Conservation (phyloP, 2,888 invertebrate species). For the Eledone cirrhosa region DNA sequence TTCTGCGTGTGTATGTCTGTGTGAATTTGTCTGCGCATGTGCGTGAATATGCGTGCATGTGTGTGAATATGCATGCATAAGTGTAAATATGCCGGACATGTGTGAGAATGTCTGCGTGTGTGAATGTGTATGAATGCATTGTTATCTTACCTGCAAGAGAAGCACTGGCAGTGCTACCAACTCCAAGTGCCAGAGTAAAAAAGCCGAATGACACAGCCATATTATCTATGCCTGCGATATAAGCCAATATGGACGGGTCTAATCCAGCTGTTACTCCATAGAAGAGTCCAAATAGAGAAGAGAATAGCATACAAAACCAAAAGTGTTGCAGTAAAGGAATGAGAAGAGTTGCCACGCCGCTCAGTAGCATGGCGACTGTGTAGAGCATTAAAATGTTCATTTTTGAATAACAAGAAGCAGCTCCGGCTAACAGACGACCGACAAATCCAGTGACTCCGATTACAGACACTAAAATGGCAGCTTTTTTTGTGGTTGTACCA, state of each 20-base stretch:
- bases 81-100: neutral
- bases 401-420: neutral
- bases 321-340: neutral
- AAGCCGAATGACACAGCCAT: conserved; percentile 14
- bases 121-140: neutral
- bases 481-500: neutral
- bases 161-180: conserved; percentile 15
- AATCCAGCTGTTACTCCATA: conserved; percentile 27
- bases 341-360: neutral
- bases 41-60: too few species aligned
- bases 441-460: conserved; percentile 28
- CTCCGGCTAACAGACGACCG: conserved; percentile 20
- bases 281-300: conserved; percentile 15
- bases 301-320: conserved; percentile 16
- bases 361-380: conserved; percentile 1
- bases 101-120: neutral
- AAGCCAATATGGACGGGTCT: conserved; percentile 17
- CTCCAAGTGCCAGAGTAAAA: conserved; percentile 16
- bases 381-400: conserved; percentile 7
- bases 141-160: conserved; percentile 27
- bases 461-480: conserved; percentile 18
- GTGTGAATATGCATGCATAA: neutral
- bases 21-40: too few species aligned
- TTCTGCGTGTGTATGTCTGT: too few species aligned
- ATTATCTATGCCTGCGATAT: conserved; percentile 8